Base-by-base conservation (phyloP, 2,797 vertebrate species). In the Sebastes steindachneri region DNA sequence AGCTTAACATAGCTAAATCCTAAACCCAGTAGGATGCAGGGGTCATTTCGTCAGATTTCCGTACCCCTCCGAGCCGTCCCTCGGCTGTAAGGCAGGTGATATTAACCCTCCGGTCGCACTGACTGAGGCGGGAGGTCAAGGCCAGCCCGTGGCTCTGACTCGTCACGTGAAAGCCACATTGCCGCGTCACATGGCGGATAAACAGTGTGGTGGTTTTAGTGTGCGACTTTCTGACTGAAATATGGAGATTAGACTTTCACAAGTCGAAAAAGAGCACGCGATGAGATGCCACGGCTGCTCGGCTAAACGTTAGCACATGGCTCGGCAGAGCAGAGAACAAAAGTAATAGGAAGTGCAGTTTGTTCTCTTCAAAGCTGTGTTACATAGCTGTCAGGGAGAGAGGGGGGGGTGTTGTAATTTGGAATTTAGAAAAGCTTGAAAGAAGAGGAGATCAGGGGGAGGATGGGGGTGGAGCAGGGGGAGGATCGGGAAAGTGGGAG, bases 401-500 rank as follows among this genome's bases (percentile, higher is more conserved):
- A 5, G 8, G 51, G 51, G 37, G 54, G 37, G 5, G 10, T 71
- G 31, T 33, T 72, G 21, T 75, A 11, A 68, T 77, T 75, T 72
- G 23, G 35, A 37, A 37, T 37, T 37, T 37, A 37, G 53, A 75
- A 67, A 57, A 31, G 14, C 4, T 71, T 37, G 53, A 37, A 59
- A 33, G 29, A n/a, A 21, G 21, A 51, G 26, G 69, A 63, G 55
- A 35, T 55, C 4, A 19, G 28, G 19, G 33, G 73, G 54, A 59
- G 57, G n/a, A 28, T 8, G 69, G 86, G 73, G 94, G 93, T 75
- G 93, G 94, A 86, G 83, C 70, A 93, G 88, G 93, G 92, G 95
- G 95, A 88, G 95, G 92, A 92, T 87, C 67, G 4, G 75, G 19
- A 73, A 53, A 67, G 69, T 73, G 75, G 82, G 37, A 86, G 85